Conservation (phyloP, 2,113 vertebrate genomes). For the Daboia siamensis region DNA sequence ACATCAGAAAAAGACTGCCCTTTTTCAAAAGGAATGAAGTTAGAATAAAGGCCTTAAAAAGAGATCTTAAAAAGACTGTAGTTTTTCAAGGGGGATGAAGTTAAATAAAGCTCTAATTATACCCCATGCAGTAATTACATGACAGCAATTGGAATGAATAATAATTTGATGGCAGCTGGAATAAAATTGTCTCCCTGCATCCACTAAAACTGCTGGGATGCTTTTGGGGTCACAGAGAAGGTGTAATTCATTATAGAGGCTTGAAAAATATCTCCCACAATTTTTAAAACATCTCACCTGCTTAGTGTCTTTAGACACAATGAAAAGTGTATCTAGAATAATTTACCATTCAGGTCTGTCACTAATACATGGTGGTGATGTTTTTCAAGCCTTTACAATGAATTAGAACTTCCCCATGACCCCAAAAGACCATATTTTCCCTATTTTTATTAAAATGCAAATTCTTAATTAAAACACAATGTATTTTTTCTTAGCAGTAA, state of each 20-base stretch:
- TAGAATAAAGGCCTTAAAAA: not conserved
- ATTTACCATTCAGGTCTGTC: not conserved
- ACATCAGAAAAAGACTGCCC: not conserved
- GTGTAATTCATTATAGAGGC: not conserved
- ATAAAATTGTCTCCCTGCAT: not conserved
- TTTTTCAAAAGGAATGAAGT: not conserved
- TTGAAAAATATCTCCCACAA: not conserved
- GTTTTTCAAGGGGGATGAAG: not conserved
- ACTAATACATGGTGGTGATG: not conserved
- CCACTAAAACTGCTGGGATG: not conserved
- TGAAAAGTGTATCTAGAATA: not conserved
- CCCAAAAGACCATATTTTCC: not conserved
- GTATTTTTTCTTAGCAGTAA: not conserved
- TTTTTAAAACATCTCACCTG: not conserved
- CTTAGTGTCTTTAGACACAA: not conserved
- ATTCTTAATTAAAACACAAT: not conserved
- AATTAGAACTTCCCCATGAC: not conserved
- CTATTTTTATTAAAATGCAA: not conserved
- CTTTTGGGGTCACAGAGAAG: not conserved
- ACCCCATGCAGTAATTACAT: not conserved
- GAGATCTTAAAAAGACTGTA: not conserved
- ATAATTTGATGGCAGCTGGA: not conserved
- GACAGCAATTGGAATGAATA: not conserved
- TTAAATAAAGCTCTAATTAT: not conserved
- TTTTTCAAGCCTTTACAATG: not conserved